Evolutionary conservation across 2,113 vertebrate genomes (phyloP).

Genomic region (Cavia porcellus): DNA sequence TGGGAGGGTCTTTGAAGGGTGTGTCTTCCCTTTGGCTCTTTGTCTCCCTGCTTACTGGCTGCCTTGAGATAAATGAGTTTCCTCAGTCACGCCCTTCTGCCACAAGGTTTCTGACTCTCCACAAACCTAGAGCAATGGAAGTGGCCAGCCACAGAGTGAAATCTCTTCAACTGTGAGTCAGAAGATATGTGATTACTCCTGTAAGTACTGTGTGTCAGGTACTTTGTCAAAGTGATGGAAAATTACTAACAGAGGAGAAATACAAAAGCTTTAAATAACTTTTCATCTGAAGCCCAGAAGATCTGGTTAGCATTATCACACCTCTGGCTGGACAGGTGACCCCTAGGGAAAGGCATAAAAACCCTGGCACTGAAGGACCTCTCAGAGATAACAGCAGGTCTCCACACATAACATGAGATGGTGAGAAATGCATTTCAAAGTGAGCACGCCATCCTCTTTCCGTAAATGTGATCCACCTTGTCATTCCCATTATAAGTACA

Average conservation of each 20-base stretch:
- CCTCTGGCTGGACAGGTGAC: background rate
- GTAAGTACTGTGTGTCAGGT: background rate
- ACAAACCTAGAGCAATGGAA: background rate
- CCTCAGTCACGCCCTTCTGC: background rate
- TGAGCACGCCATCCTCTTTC: background rate
- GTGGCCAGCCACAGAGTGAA: background rate
- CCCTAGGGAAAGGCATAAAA: background rate
- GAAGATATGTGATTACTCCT: background rate
- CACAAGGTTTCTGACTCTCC: background rate
- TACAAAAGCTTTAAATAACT: background rate
- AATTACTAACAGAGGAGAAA: background rate
- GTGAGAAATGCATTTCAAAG: background rate
- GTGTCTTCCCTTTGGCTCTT: background rate
- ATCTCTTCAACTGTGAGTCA: background rate
- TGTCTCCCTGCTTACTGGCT: background rate
- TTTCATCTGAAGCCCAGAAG: background rate
- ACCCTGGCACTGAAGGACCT: background rate
- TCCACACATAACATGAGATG: background rate
- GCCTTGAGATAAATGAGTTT: background rate
- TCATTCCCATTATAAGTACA: background rate
- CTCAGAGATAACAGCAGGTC: background rate
- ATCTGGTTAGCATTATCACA: background rate
- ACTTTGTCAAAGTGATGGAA: background rate
- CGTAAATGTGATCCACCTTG: background rate
- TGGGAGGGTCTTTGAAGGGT: background rate